phyloP scores from a whole-genome alignment of 2,797 vertebrate genomes.

The Rhyacichthys aspro region DNA sequence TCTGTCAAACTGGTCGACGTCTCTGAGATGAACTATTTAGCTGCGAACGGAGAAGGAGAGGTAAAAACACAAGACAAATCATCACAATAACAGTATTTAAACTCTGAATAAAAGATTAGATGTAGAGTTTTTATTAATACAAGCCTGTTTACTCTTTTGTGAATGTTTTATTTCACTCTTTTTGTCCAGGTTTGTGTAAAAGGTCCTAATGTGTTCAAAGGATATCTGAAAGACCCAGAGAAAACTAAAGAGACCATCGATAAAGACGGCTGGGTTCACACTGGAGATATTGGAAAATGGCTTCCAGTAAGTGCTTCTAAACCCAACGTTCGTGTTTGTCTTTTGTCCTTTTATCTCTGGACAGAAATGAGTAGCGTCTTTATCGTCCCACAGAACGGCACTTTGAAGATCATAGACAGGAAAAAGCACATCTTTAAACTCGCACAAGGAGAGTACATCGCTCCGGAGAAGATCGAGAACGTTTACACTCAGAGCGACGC shows the following conservation, averaged over 20 bases:
- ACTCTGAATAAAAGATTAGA: too few species aligned
- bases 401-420: conserved; percentile 93
- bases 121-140: too few species aligned
- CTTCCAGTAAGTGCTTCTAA: conserved; percentile 83
- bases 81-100: too few species aligned
- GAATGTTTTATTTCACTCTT: too few species aligned
- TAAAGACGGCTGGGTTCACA: conserved; percentile 92
- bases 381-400: conserved; percentile 85
- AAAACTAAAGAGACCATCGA: conserved; percentile 89
- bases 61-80: conserved; percentile 66
- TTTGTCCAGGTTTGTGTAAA: conserved; percentile 88
- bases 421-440: conserved; percentile 99
- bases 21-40: conserved; percentile 93
- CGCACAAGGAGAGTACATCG: conserved; percentile 97
- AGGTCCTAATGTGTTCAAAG: conserved; percentile 90
- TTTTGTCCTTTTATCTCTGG: background rate
- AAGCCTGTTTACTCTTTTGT: background rate
- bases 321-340: too few species aligned
- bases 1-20: conserved; percentile 90
- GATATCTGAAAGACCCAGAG: conserved; percentile 91
- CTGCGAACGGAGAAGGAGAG: conserved; percentile 91
- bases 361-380: background rate
- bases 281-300: conserved; percentile 96
- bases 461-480: conserved; percentile 97
- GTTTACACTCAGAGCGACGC: conserved; percentile 87